Evolutionary conservation across 2,797 vertebrate genomes (phyloP).

Genomic region (Rhyacichthys aspro): DNA sequence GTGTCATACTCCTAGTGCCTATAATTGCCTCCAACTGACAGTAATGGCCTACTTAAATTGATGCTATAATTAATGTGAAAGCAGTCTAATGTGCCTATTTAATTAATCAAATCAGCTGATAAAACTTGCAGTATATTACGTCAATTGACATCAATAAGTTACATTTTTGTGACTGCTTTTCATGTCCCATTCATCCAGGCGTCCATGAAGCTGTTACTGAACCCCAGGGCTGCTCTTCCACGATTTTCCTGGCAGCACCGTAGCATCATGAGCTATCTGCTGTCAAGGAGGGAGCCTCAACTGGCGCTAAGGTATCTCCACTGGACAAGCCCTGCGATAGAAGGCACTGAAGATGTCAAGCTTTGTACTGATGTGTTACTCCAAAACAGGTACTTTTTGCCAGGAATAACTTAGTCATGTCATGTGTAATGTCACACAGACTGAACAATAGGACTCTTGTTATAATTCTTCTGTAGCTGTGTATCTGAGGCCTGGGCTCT

Average conservation of each 20-base stretch:
- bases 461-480: constrained; percentile 35
- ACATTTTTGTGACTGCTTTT: background rate
- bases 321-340: constrained; percentile 50
- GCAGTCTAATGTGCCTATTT: constrained; percentile 8
- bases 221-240: constrained; percentile 49
- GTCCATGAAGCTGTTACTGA: constrained; percentile 63
- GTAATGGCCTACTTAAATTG: constrained; percentile 24
- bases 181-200: constrained; percentile 32
- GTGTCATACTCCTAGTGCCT: constrained; percentile 14
- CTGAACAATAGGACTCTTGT: background rate
- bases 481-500: constrained; percentile 54
- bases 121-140: background rate
- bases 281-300: constrained; percentile 52
- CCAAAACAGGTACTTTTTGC: constrained; percentile 53
- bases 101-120: background rate
- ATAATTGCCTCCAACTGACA: constrained; percentile 36
- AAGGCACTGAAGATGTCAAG: constrained; percentile 56
- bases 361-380: constrained; percentile 60
- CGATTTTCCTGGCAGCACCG: constrained; percentile 61
- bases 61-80: constrained; percentile 21
- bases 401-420: background rate
- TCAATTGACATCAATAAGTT: background rate
- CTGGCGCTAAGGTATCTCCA: constrained; percentile 61
- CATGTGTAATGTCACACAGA: background rate
- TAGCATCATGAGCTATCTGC: constrained; percentile 57